Conservation (phyloP, 1,140 invertebrate species). For the Hylyphantes graminicola region DNA sequence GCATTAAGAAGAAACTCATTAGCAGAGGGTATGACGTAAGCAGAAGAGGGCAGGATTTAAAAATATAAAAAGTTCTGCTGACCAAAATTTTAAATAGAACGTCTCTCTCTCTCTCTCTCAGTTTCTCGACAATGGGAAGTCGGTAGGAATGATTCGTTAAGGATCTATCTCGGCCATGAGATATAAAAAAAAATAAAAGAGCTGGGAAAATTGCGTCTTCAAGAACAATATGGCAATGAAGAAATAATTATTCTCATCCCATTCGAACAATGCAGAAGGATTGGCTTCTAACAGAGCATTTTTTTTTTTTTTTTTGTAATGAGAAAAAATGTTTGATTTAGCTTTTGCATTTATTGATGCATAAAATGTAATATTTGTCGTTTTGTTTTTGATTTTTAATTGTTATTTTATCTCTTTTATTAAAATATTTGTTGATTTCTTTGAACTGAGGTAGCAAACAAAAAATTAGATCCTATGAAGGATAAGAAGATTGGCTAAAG, state of each 20-base stretch:
- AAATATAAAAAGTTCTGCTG: slow-evolving; percentile 57
- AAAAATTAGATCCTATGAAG: too few species aligned
- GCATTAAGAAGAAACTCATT: slow-evolving; percentile 37
- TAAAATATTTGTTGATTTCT: too few species aligned
- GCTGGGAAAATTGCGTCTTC: slow-evolving; percentile 11
- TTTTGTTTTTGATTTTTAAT: too few species aligned
- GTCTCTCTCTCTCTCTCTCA: slow-evolving; percentile 5
- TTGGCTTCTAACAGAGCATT: too few species aligned
- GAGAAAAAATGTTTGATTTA: too few species aligned
- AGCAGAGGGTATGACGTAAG: slow-evolving; percentile 46
- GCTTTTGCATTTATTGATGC: too few species aligned
- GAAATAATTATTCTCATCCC: slow-evolving; percentile 1
- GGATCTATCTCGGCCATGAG: slow-evolving; percentile 19
- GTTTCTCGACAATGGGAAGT: slow-evolving; percentile 19
- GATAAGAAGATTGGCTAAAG: too few species aligned
- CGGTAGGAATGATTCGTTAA: neutral
- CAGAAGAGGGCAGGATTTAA: slow-evolving; percentile 47
- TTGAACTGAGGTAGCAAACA: too few species aligned
- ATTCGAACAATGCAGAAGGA: neutral
- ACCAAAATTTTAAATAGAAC: slow-evolving; percentile 60
- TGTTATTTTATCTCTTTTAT: too few species aligned
- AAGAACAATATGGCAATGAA: neutral
- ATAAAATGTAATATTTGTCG: too few species aligned
- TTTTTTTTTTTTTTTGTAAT: too few species aligned
- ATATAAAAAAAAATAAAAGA: neutral